These are phyloP conservation scores for Criorhina ranunculi DNA, from an alignment of 2,888 invertebrate genomes.

Conservation along the genomic window DNA sequence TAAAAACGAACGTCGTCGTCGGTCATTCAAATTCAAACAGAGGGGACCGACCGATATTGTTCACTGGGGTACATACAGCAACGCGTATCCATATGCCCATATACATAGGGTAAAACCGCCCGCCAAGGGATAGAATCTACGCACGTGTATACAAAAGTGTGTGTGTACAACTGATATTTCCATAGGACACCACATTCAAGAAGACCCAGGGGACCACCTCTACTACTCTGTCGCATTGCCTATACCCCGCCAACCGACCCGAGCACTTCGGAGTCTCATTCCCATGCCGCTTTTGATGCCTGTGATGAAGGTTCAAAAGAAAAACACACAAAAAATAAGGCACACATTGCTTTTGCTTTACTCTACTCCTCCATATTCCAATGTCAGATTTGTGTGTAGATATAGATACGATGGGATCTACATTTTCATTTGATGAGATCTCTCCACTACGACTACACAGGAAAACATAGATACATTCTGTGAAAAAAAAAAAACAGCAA, in stretches of 20 bases:
- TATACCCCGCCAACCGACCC: conserved; percentile 18
- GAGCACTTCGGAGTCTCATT: conserved; percentile 15
- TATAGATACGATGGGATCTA: conserved; percentile 65
- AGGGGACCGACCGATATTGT: conserved; percentile 69
- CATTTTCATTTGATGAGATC: conserved; percentile 73
- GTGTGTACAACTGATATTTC: conserved; percentile 67
- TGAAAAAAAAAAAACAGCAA: conserved; percentile 26
- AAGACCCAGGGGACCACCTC: conserved; percentile 55
- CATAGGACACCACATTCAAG: conserved; percentile 46
- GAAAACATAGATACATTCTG: conserved; percentile 28
- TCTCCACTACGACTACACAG: conserved; percentile 44
- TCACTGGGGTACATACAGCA: conserved; percentile 10
- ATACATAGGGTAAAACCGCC: conserved; percentile 26
- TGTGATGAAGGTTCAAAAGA: conserved; percentile 53
- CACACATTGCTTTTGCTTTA: conserved; percentile 21
- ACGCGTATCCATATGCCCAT: background rate
- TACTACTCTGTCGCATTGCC: conserved; percentile 39
- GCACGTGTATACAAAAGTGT: no score
- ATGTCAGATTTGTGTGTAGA: conserved; percentile 60
- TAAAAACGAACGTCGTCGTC: conserved; percentile 20
- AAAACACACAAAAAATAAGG: conserved; percentile 31
- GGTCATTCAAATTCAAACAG: background rate
- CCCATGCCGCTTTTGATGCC: conserved; percentile 18
- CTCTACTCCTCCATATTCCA: conserved; percentile 22
- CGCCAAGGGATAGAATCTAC: conserved; percentile 45